A percentile compares a stretch with the other conserved stretches of the same genome.
These are phyloP conservation scores for Nezara viridula DNA, from an alignment of 2,888 invertebrate genomes.

Conservation along the genomic window DNA sequence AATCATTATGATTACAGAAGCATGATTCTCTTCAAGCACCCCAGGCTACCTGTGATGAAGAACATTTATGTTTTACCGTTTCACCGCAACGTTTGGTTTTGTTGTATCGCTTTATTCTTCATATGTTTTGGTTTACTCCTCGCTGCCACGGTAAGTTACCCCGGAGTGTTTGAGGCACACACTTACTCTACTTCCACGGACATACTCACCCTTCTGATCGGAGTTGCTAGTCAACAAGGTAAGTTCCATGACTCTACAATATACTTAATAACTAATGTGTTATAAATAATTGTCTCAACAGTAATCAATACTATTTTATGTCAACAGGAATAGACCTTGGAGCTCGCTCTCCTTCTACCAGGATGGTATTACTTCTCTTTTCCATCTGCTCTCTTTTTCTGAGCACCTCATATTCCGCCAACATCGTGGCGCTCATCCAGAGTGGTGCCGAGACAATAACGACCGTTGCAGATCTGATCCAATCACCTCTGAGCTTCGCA, in stretches of 20 bases:
- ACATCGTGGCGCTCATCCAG: constrained; percentile 39
- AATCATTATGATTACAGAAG: neutral
- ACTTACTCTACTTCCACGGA: neutral
- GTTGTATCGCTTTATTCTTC: neutral
- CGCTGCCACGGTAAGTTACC: neutral
- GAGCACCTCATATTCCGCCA: constrained; percentile 13
- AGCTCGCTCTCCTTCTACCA: neutral
- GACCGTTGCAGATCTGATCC: neutral
- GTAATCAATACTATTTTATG: neutral
- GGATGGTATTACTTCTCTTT: neutral
- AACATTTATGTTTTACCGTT: neutral
- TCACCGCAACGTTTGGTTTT: neutral
- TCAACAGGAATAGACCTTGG: constrained; percentile 10
- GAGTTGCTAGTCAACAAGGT: constrained; percentile 19
- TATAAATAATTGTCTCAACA: neutral
- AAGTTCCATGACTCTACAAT: neutral
- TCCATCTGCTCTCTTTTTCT: constrained; percentile 14
- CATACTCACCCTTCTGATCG: neutral
- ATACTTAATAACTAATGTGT: neutral
- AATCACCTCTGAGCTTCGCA: neutral
- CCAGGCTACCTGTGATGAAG: constrained; percentile 8
- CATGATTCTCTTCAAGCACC: constrained; percentile 43
- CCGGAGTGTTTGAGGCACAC: neutral
- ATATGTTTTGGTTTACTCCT: neutral
- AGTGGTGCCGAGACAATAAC: neutral